phyloP scores from a whole-genome alignment of 2,888 invertebrate genomes.

The Nebria brevicollis region DNA sequence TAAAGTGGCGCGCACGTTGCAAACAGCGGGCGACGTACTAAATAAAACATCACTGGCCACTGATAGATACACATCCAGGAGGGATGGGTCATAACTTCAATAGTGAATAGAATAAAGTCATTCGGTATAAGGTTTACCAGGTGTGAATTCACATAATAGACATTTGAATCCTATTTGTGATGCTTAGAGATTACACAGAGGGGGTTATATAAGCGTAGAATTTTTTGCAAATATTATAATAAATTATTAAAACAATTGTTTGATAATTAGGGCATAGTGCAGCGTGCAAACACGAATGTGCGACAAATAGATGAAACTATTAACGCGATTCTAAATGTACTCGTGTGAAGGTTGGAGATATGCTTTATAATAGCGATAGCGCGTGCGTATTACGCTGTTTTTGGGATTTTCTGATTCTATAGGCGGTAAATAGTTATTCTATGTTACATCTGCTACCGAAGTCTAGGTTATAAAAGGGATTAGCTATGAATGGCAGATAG shows the following conservation, averaged over 20 bases:
- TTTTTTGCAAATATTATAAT: neutral
- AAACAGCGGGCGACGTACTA: constrained; percentile 27
- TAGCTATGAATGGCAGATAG: neutral
- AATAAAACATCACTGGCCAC: constrained; percentile 14
- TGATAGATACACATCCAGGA: neutral
- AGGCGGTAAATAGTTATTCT: neutral
- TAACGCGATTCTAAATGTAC: neutral
- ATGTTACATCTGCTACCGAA: constrained; percentile 26
- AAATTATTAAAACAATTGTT: too few relatives aligned
- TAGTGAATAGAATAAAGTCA: neutral
- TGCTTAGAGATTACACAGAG: neutral
- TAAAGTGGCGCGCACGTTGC: constrained; percentile 44
- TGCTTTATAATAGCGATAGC: neutral
- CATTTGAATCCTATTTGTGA: constrained; percentile 12
- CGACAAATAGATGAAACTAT: neutral
- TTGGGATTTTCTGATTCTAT: constrained; percentile 23
- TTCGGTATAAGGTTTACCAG: constrained; percentile 11
- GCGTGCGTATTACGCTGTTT: constrained; percentile 10
- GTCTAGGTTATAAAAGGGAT: constrained; percentile 4
- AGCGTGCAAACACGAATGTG: too few relatives aligned
- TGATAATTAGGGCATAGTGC: too few relatives aligned
- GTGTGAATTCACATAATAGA: constrained; percentile 28
- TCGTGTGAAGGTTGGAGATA: neutral
- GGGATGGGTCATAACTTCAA: neutral
- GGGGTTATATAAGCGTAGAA: neutral